Conservation (phyloP, 1,140 invertebrate species). For the Arion vulgaris region DNA sequence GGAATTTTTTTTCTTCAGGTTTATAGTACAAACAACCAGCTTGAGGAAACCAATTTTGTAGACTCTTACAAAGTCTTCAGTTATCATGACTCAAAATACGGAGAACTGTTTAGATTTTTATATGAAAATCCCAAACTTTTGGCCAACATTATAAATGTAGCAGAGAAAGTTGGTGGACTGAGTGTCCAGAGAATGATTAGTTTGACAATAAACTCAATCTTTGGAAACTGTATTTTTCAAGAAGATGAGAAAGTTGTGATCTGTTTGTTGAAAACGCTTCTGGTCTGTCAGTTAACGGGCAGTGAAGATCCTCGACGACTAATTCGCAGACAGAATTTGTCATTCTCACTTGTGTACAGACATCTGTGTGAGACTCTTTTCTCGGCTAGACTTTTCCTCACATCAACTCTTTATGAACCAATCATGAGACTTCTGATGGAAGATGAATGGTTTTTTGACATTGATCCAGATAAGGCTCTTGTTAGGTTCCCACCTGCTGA, state of each 20-base stretch:
- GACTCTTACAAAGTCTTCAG: slow-evolving; percentile 86
- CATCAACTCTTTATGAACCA: slow-evolving; percentile 90
- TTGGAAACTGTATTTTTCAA: slow-evolving; percentile 84
- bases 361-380: slow-evolving; percentile 92
- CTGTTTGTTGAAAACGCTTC: slow-evolving; percentile 84
- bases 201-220: slow-evolving; percentile 86
- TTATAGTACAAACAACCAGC: slow-evolving; percentile 79
- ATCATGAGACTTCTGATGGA: slow-evolving; percentile 94
- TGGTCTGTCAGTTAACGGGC: slow-evolving; percentile 82
- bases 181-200: slow-evolving; percentile 65
- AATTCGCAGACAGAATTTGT: slow-evolving; percentile 86
- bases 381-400: slow-evolving; percentile 92
- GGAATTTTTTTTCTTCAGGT: too few relatives aligned
- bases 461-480: slow-evolving; percentile 90
- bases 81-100: slow-evolving; percentile 82
- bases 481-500: slow-evolving; percentile 83
- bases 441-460: slow-evolving; percentile 92
- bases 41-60: slow-evolving; percentile 87
- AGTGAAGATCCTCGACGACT: slow-evolving; percentile 88
- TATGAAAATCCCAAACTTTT: slow-evolving; percentile 86
- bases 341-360: slow-evolving; percentile 91
- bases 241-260: slow-evolving; percentile 88
- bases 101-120: slow-evolving; percentile 83
- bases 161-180: slow-evolving; percentile 78
- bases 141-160: slow-evolving; percentile 84